phyloP scores from a whole-genome alignment of 1,140 invertebrate genomes.

The Pseudoatta argentina region DNA sequence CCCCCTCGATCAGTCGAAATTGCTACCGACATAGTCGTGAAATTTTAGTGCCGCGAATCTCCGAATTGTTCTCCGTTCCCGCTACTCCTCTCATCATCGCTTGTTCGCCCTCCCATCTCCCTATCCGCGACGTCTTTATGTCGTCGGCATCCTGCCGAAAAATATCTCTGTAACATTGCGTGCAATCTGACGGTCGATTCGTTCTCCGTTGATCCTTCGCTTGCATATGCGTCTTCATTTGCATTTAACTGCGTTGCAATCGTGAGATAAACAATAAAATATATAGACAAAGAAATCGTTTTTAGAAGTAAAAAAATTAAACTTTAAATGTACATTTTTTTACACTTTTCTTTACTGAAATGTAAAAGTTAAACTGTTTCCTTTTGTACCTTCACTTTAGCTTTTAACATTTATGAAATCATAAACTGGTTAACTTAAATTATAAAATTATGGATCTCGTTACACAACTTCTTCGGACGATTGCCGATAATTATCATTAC shows the following conservation, averaged over 20 bases:
- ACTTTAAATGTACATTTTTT: neutral
- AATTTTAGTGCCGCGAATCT: constrained; percentile 79
- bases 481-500: constrained; percentile 8
- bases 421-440: constrained; percentile 1
- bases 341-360: neutral
- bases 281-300: neutral
- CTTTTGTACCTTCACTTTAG: neutral
- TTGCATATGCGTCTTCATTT: constrained; percentile 12
- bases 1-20: constrained; percentile 79
- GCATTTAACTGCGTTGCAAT: constrained; percentile 20
- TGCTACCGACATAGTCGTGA: constrained; percentile 77
- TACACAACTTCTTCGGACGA: neutral
- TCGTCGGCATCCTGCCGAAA: constrained; percentile 44
- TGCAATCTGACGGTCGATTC: constrained; percentile 28
- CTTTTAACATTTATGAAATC: constrained; percentile 8
- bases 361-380: neutral
- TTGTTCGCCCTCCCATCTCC: neutral
- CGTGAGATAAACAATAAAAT: constrained; percentile 6
- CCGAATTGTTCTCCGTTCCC: constrained; percentile 67
- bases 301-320: constrained; percentile 24
- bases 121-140: constrained; percentile 37
- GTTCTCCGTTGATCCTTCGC: constrained; percentile 21
- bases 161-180: constrained; percentile 55
- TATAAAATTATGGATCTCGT: neutral
- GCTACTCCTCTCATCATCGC: neutral